Evolutionary conservation across 2,113 vertebrate species (phyloP).

Genomic region (Syngnathus scovelli): DNA sequence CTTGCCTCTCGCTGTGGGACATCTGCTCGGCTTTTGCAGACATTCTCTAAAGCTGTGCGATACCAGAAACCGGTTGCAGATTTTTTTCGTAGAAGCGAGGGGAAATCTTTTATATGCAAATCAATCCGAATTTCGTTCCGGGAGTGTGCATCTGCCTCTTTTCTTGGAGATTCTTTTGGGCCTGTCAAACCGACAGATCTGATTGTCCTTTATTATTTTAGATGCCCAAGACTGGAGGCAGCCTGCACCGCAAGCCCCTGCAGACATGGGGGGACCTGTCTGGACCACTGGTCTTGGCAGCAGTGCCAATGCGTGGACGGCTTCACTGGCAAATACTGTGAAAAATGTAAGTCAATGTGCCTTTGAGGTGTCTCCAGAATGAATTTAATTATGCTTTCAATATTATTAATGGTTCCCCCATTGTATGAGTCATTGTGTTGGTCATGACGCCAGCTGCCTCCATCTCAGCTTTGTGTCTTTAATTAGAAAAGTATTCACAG

Average conservation of each 20-base stretch:
- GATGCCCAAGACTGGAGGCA: slow-evolving; percentile 89
- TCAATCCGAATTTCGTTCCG: slow-evolving; percentile 38
- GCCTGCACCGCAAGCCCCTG: slow-evolving; percentile 82
- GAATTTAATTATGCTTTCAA: slow-evolving; percentile 29
- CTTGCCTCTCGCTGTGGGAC: slow-evolving; percentile 47
- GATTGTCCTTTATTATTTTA: slow-evolving; percentile 59
- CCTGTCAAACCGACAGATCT: slow-evolving; percentile 41
- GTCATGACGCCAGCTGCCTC: slow-evolving; percentile 11
- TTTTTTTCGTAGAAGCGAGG: slow-evolving; percentile 45
- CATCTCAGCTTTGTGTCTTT: slow-evolving; percentile 20
- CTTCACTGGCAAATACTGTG: slow-evolving; percentile 87
- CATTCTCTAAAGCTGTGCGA: slow-evolving; percentile 20
- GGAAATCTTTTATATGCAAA: slow-evolving; percentile 70
- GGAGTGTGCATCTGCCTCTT: slow-evolving; percentile 37
- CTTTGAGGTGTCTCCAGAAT: slow-evolving; percentile 32
- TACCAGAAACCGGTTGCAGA: slow-evolving; percentile 35
- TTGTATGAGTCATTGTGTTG: slow-evolving; percentile 39
- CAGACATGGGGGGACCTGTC: slow-evolving; percentile 85
- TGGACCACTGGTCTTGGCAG: slow-evolving; percentile 95
- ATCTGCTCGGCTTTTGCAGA: slow-evolving; percentile 48
- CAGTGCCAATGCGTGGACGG: slow-evolving; percentile 87
- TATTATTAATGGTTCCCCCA: slow-evolving; percentile 47
- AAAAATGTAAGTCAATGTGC: slow-evolving; percentile 80
- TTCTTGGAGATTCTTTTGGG: slow-evolving; percentile 8
- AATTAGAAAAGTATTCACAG: slow-evolving; percentile 13